Base-by-base conservation (phyloP, 2,113 vertebrate species). In the Paracanthobrama guichenoti region DNA sequence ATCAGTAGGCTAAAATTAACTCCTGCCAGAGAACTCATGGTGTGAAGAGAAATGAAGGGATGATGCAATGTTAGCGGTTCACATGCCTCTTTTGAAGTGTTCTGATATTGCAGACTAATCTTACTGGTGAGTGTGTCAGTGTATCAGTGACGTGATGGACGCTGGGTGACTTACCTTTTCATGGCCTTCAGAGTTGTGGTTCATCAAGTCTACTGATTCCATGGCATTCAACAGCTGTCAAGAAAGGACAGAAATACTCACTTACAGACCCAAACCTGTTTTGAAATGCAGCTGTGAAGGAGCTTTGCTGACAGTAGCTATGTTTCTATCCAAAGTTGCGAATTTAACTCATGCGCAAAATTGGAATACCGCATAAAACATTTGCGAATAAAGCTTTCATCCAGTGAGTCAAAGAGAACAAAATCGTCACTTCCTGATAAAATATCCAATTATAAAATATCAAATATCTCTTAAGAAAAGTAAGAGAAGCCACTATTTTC, bases 101-200 rank as follows among this genome's bases (percentile, higher is more conserved):
- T 20, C 44, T 24, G 79, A 16, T 81, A 22, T 35, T 55, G 64
- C 28, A 71, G 20, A 42, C 46, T 35, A 24, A 81, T 71, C 48
- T 55, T 12, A 39, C 66, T 55, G 28, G 48, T 81, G 44, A 67
- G 8, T 39, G 39, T 39, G 39, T 39, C 39, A 39, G 6, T 39
- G 39, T 6, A 14, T 44, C 12, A 79, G 18, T 64, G 39, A 46
- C 8, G 1, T 80, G 60, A 66, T 67, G 42, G 22, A 79, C 10
- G 8, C 39, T 20, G 57, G 22, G 46, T 69, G 66, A 28, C 46
- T 84, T 88, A 93, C 93, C 91, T 91, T 91, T 46, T 91, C 88
- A 8, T 83, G 72, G 14, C 39, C 16, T 20, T 87, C 88, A 67
- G 74, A 76, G 42, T 64, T 88, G 71, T 86, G 82, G 64, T 84